Base-by-base conservation (phyloP, 2,888 invertebrate genomes). In the Deroplatys truncata region DNA sequence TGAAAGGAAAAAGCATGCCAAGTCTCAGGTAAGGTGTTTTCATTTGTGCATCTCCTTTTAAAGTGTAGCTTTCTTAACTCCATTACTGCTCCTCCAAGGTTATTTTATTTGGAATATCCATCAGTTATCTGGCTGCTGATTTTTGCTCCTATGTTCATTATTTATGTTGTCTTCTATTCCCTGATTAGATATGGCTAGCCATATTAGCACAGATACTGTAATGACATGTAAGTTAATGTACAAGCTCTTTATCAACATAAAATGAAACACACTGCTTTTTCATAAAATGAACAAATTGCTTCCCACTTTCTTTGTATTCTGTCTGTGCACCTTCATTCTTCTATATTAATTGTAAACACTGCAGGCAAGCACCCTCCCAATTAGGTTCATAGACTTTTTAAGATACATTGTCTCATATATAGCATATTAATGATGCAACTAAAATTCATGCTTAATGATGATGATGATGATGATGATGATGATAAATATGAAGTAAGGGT, bases 1-100 rank as follows among this genome's bases (percentile, higher is more conserved):
- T 98, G 90, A 98, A 98, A 94, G 98, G 98, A 90, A 98, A 98
- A 94, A 98, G 98, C 94, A 98, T 99, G 98, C 98, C 98, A 5
- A 98, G 98, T 92, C 94, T 98, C 91, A 98, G 98, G 98, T 98
- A 94, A 94, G 94, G 25, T 29, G 35, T 83, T 28, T 56, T 31
- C 3, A 25, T 82, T 72, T 84, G 9, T 35, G 16, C 4, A 10
- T 29, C 1, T 9, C n/a, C n/a, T 20, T 43, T 31, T 25, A 29
- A 72, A 28, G n/a, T 85, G 20, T 43, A 25, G 31, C 43, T 35
- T 84, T 31, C 0, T 72, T 43, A n/a, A n/a, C 84, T 84, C 29
- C 20, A 1, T 84, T 84, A 31, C 25, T 84, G 25, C 15, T 35
- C 84, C 84, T 28, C n/a, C 84, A 29, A 20, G 28, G 28, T 28